Base-by-base conservation (phyloP, 2,113 vertebrate species). In the Hiodon alosoides region DNA sequence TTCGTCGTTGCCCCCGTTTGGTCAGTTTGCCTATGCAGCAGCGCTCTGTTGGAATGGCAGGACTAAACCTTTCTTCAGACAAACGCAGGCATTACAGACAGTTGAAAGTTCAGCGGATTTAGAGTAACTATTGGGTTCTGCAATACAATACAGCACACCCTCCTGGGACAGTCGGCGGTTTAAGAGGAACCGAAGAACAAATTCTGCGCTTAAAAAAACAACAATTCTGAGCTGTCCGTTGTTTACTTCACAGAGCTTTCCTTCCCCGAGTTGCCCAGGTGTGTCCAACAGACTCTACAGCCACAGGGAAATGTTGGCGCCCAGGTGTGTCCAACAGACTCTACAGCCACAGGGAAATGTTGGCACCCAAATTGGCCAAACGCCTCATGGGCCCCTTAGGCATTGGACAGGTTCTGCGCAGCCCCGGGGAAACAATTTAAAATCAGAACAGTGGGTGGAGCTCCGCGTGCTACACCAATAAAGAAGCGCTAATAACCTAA, bases 51-150 rank as follows among this genome's bases (percentile, higher is more conserved):
- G n/a, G 48, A 74, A 48, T 14, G 13, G n/a, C 62, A 5, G 7
- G 48, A 5, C 57, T 66, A 57, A 47, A 8, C 73, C 65, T 58
- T 47, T 67, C 11, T 46, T 1, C 6, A 31, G 3, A 65, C 3
- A 57, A 17, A 46, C 16, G 0, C 10, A 11, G 31, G 11, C 50
- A 53, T 58, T 71, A 55, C 57, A 71, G 14, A 72, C 8, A 52
- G 71, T 7, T 14, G 46, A 11, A 59, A 2, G 59, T 16, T 7
- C 3, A 16, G 4, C 65, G 57, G 14, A 4, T 55, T 2, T 4
- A 16, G 54, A 8, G 13, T 59, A 67, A 68, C 67, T n/a, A 51
- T 16, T 16, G 64, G 46, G 67, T 67, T 68, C 46, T 55, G 73
- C 53, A 67, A 48, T 31, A 16, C 6, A 31, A 57, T 54, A 58